Percentiles rank a stretch among this genome's conserved stretches.
These are phyloP conservation scores for Phoenicopterus ruber DNA, from an alignment of 2,113 vertebrate genomes.

Conservation along the genomic window DNA sequence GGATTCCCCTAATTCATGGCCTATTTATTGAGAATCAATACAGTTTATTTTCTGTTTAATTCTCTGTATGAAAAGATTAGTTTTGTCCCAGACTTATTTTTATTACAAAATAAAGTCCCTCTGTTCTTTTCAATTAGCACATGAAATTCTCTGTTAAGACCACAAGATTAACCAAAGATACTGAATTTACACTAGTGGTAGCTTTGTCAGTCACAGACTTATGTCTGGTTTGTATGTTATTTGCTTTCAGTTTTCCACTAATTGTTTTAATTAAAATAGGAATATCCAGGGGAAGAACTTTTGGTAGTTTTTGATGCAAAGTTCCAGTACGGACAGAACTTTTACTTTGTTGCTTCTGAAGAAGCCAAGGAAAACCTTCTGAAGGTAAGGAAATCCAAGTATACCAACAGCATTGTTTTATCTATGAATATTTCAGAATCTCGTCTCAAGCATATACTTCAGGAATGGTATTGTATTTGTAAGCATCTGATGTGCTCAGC, in stretches of 20 bases:
- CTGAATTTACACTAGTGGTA: neutral
- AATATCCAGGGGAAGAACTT: conserved; percentile 89
- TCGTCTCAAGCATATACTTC: neutral
- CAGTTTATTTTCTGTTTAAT: neutral
- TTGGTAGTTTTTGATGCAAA: conserved; percentile 86
- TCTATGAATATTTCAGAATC: neutral
- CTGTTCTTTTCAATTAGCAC: neutral
- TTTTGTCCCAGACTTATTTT: neutral
- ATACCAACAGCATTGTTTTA: neutral
- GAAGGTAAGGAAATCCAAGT: conserved; percentile 71
- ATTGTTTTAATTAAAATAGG: conserved; percentile 68
- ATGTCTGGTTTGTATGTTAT: neutral
- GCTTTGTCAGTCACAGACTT: neutral
- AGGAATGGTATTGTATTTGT: neutral
- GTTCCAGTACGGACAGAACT: conserved; percentile 83
- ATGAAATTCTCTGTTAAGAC: neutral
- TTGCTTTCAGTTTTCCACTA: neutral
- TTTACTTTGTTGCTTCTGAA: conserved; percentile 87
- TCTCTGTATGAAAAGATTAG: neutral
- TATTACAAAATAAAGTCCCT: neutral
- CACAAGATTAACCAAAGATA: neutral
- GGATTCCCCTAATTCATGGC: neutral
- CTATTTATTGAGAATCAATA: neutral
- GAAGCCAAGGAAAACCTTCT: conserved; percentile 83
- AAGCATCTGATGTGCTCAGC: neutral